phyloP scores from a whole-genome alignment of 2,888 invertebrate genomes.

The Polia nebulosa region DNA sequence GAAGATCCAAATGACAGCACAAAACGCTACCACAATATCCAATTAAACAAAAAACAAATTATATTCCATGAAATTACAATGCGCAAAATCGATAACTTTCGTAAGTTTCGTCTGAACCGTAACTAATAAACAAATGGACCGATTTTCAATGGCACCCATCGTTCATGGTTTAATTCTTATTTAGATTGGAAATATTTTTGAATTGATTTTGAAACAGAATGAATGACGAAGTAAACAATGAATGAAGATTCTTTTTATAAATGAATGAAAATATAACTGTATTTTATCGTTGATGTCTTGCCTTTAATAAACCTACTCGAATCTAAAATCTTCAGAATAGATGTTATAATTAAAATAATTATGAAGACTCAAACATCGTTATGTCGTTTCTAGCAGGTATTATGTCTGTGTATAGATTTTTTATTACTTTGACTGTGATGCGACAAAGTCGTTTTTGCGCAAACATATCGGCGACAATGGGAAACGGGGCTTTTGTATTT shows the following conservation, averaged over 20 bases:
- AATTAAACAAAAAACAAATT: constrained; percentile 55
- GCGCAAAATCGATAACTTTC: constrained; percentile 64
- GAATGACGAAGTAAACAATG: constrained; percentile 42
- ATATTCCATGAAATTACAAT: constrained; percentile 65
- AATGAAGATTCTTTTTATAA: constrained; percentile 47
- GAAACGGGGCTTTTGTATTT: constrained; percentile 89
- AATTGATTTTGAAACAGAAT: constrained; percentile 46
- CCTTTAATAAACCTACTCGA: not conserved
- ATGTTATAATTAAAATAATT: not conserved
- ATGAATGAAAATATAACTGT: constrained; percentile 46
- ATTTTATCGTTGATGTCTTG: too few species aligned
- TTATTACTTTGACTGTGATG: constrained; percentile 90
- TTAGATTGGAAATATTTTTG: constrained; percentile 49
- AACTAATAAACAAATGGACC: constrained; percentile 62
- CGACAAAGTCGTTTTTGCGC: constrained; percentile 91
- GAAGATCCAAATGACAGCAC: constrained; percentile 30
- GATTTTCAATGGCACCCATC: constrained; percentile 62
- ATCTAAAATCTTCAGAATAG: too few species aligned
- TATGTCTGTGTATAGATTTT: constrained; percentile 79
- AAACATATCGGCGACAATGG: constrained; percentile 91
- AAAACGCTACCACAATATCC: constrained; percentile 32
- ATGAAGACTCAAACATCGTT: too few species aligned
- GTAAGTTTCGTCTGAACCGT: constrained; percentile 53
- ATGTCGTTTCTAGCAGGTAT: constrained; percentile 68
- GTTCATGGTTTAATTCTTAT: constrained; percentile 62